Percentiles rank a stretch among this genome's conserved stretches.
Evolutionary conservation across 2,888 invertebrate genomes (phyloP).

Genomic region (Carpatolechia fugitivella): DNA sequence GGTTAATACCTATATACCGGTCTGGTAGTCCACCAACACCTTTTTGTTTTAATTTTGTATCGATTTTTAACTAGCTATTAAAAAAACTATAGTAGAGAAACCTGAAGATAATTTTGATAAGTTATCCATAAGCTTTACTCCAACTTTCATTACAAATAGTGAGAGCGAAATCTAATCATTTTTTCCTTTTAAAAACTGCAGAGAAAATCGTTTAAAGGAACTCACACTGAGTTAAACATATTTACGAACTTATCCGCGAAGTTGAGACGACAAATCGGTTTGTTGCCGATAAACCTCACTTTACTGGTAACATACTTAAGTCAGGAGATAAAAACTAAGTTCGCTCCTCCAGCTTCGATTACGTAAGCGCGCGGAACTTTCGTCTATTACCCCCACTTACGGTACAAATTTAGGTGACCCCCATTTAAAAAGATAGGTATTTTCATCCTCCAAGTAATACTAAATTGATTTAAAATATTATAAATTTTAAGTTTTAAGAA

Average conservation of each 20-base stretch:
- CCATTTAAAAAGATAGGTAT: constrained; percentile 63
- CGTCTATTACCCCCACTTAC: constrained; percentile 61
- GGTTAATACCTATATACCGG: too few relatives aligned
- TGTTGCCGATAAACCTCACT: constrained; percentile 10
- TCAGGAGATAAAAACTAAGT: constrained; percentile 60
- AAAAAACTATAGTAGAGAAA: too few relatives aligned
- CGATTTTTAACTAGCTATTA: too few relatives aligned
- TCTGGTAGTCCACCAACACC: too few relatives aligned
- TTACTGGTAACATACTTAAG: constrained; percentile 7
- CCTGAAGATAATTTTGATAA: too few relatives aligned
- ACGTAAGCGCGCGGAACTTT: constrained; percentile 58
- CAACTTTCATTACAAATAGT: too few relatives aligned
- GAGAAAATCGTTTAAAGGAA: constrained; percentile 23
- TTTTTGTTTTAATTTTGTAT: too few relatives aligned
- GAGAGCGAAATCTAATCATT: background rate
- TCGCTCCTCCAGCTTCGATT: constrained; percentile 58
- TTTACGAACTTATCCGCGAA: background rate
- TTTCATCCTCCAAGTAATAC: constrained; percentile 38
- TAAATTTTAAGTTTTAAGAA: background rate
- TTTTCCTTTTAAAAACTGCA: background rate
- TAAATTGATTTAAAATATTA: background rate
- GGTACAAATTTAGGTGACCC: constrained; percentile 59
- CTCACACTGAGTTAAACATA: constrained; percentile 1
- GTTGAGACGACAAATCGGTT: constrained; percentile 7
- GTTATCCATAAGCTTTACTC: too few relatives aligned